phyloP scores from a whole-genome alignment of 2,797 vertebrate genomes.

The Syndactyla subalaris region DNA sequence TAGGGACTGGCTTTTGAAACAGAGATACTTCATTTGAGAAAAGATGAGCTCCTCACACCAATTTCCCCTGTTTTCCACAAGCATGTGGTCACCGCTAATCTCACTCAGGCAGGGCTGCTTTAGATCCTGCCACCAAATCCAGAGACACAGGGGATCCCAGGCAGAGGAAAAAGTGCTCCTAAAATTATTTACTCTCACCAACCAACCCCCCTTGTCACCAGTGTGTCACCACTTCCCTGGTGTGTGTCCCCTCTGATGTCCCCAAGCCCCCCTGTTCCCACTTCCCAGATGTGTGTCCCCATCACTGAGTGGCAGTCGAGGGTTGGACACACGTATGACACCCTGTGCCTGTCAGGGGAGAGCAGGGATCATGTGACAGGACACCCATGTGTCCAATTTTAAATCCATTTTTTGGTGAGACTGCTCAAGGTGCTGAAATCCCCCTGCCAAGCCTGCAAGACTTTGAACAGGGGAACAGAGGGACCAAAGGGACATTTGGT shows the following conservation, averaged over 20 bases:
- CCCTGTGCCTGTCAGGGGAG: neutral
- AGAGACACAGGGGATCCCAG: neutral
- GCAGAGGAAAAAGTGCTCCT: neutral
- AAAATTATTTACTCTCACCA: neutral
- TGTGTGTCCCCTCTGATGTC: too few relatives aligned
- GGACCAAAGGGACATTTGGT: neutral
- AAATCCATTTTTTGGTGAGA: neutral
- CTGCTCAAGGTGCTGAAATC: neutral
- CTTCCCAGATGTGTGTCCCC: too few relatives aligned
- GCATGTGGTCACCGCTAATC: neutral
- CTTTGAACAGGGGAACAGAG: neutral
- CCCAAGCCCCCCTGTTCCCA: too few relatives aligned
- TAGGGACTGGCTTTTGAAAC: neutral
- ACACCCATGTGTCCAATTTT: rapidly evolving
- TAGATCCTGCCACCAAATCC: neutral
- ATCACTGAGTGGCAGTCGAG: rapidly evolving
- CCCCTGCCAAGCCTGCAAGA: neutral
- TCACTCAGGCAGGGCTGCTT: neutral
- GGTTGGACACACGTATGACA: rapidly evolving
- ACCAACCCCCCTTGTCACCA: neutral
- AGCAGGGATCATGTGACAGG: rapidly evolving
- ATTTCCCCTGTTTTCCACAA: neutral
- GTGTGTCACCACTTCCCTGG: too few relatives aligned
- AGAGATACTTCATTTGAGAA: neutral
- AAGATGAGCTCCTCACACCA: neutral